Base-by-base conservation (phyloP, 23 tunicate species). In the Trididemnum miniatum region DNA sequence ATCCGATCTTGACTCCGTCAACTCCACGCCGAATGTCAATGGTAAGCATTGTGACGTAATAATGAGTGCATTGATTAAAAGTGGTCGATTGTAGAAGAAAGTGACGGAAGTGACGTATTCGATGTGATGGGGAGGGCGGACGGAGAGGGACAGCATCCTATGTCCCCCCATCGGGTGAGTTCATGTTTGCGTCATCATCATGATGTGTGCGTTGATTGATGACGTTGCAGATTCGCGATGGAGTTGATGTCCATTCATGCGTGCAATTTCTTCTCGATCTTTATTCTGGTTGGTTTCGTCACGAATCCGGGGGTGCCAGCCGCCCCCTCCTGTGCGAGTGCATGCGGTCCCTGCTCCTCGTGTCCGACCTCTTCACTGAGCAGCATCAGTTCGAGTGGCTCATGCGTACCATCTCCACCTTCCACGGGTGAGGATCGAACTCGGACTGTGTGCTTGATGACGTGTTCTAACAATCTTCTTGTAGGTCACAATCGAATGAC, bases 251-350 rank as follows among this genome's bases (percentile, higher is more conserved):
- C 26, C 86, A 88, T 44, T 93, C 98, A 59, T 93, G 93, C 83
- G 92, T 93, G 35, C 98, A 93, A 76, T 93, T 93, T 65, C 89
- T 93, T n/a, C 88, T 88, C 57, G 98, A 93, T 51, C 92, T 93
- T 52, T 88, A 60, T 66, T 40, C 90, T n/a, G 93, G 83, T 65
- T 93, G 98, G 98, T 84, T 92, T 67, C 91, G 85, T 54, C 59
- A 89, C 60, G 89, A 85, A 28, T 51, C 81, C 26, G 34, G 35
- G 67, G 80, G 76, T 5, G 69, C 69, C 35, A 35, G 90, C 0
- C 86, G 78, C 28, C 66, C 65, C 31, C 59, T 93, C 31, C 83
- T 88, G 35, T 79, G 86, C 80, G 98, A 93, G 84, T 83, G 93
- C 51, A 49, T 84, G 25, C 82, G 87, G 35, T 88, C 93, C 33